Evolutionary conservation across 2,888 invertebrate species (phyloP).

Genomic region (Plagodis dolabraria): DNA sequence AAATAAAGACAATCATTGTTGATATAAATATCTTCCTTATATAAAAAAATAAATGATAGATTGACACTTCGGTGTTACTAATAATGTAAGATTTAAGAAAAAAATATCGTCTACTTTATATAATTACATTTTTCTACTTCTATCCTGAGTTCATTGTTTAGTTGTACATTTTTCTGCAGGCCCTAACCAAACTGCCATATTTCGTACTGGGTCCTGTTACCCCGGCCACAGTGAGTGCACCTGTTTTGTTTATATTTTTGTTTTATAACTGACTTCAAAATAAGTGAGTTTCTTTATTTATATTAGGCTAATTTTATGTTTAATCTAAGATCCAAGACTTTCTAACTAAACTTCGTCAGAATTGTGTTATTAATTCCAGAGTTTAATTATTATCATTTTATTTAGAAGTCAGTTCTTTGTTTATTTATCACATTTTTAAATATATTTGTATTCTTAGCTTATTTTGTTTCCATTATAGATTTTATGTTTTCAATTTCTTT

Average conservation of each 20-base stretch:
- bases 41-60: too few species aligned
- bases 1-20: too few species aligned
- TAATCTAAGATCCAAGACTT: not conserved
- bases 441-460: slow-evolving; percentile 22
- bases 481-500: slow-evolving; percentile 32
- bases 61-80: too few species aligned
- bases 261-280: slow-evolving; percentile 28
- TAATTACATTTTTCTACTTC: not conserved
- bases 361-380: too few species aligned
- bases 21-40: too few species aligned
- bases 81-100: too few species aligned
- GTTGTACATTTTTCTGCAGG: slow-evolving; percentile 59
- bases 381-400: not conserved
- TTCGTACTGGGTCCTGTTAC: slow-evolving; percentile 78
- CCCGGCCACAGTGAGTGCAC: slow-evolving; percentile 75
- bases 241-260: slow-evolving; percentile 40
- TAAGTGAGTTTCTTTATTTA: not conserved
- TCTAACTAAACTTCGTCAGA: slow-evolving; percentile 6
- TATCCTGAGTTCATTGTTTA: not conserved
- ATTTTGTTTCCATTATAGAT: slow-evolving; percentile 29
- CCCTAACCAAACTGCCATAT: slow-evolving; percentile 80
- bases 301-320: too few species aligned
- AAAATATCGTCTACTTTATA: too few species aligned
- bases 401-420: slow-evolving; percentile 18
- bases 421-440: slow-evolving; percentile 24